These are phyloP conservation scores for Clostera curtula DNA, from an alignment of 2,888 invertebrate species.

Conservation along the genomic window DNA sequence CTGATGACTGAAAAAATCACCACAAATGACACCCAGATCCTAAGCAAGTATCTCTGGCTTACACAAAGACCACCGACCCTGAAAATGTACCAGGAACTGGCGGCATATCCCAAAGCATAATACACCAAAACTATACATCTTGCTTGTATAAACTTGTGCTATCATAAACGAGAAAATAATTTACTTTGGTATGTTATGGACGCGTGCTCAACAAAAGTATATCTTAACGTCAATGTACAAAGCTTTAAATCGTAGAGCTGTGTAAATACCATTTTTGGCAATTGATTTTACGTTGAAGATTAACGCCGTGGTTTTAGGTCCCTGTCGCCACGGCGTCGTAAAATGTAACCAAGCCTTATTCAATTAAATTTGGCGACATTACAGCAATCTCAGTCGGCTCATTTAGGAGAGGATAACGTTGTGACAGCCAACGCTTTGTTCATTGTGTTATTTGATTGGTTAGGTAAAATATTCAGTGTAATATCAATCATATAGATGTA, in stretches of 20 bases:
- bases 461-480: constrained; percentile 17
- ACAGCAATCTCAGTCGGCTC: constrained; percentile 64
- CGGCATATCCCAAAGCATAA: too few relatives aligned
- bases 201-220: constrained; percentile 33
- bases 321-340: constrained; percentile 43
- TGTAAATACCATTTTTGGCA: constrained; percentile 64
- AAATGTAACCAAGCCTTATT: constrained; percentile 72
- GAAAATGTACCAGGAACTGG: too few relatives aligned
- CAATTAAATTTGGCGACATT: constrained; percentile 70
- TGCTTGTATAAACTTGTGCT: too few relatives aligned
- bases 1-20: too few relatives aligned
- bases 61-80: too few relatives aligned
- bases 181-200: constrained; percentile 59
- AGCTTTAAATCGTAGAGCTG: constrained; percentile 29
- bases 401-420: constrained; percentile 48
- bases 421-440: constrained; percentile 41
- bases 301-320: constrained; percentile 59
- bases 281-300: constrained; percentile 67
- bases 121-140: too few relatives aligned
- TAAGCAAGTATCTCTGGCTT: too few relatives aligned
- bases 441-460: constrained; percentile 44
- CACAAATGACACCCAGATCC: too few relatives aligned
- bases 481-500: constrained; percentile 9
- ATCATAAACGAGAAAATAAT: constrained; percentile 62
- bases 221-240: constrained; percentile 38